Base-by-base conservation (phyloP, 2,888 invertebrate genomes). In the Caenorhabditis macrosperma region DNA sequence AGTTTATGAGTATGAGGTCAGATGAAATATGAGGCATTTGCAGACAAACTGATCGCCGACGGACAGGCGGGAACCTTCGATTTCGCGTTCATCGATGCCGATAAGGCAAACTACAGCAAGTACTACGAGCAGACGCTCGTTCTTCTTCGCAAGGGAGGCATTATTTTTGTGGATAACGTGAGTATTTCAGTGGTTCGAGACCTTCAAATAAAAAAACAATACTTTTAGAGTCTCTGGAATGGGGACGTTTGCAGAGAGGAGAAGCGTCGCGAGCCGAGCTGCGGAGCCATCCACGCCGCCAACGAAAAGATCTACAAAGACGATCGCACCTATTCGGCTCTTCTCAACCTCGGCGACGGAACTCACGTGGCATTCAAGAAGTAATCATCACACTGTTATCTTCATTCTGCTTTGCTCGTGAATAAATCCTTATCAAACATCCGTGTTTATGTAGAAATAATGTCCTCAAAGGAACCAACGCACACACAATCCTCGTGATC, bases 81-180 rank as follows among this genome's bases (percentile, higher is more conserved):
- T 66, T 88, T 88, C 52, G 85, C 84, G 12, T 88, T 88, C 81
- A 88, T 88, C 55, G 88, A 92, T 74, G 91, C 92, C 24, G 91
- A 92, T 80, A 67, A 92, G 81, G 48, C 24, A 7, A 89, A 87
- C 72, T 91, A 92, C 82, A 71, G 81, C 30, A 83, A 83, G 9
- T 92, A 92, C 82, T 92, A 91, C 82, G 91, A 92, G 57, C 74
- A 83, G 41, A 88, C 87, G 59, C 82, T 92, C 52, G 72, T 85
- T 44, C 86, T 92, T 50, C 55, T 92, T 17, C 81, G 91, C 7
- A 78, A 85, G 22, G 91, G 91, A n/a, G 92, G 92, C 50, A 88
- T 92, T 59, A 91, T 92, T 44, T 88, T 91, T 2, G 84, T 92
- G 28, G 92, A 92, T 81, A 92, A 92, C 68, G 89, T 88, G 52